Evolutionary conservation across 2,797 vertebrate species (phyloP), one percentile per base, ranked within the genome.

Genomic region (Spinibarbus caldwelli): DNA sequence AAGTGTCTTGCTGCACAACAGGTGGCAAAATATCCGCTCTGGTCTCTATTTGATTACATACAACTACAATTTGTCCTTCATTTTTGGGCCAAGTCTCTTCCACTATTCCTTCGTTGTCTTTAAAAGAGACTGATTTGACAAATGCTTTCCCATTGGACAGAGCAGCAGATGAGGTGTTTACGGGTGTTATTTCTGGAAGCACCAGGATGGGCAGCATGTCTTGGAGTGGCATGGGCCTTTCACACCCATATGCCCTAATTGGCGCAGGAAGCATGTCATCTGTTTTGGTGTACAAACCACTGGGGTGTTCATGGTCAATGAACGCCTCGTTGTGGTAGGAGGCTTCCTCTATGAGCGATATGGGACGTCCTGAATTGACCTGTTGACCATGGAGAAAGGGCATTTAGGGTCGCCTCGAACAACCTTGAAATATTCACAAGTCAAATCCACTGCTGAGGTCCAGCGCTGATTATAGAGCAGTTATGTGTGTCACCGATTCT

Each of bases 231-330:
- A 15, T 71, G 23, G 75, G 36, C 15, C 52, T 62, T 17, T 85
- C 59, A 64, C 54, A 52, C 12, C 78, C 36, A 2, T 45, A 73
- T 9, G 14, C 49, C 31, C n/a, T 52, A 31, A 67, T 85, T 10
- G 83, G 10, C 1, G 75, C 73, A 29, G 72, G 73, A 29, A 86
- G 85, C 41, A 84, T 77, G 10, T 92, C 93, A 6, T 85, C 87
- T 84, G 57, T 93, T 83, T 90, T 90, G 43, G 90, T 93, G 87
- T 94, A 94, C 38, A 92, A 86, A 59, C 89, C 79, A 17, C 49
- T 70, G 3, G 88, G 80, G 54, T 68, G 64, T 70, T 91, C 88
- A 4, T 83, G 59, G 7, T 90, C 90, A 11, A 84, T 59, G 80
- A 90, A 91, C 7, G 88, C 89, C 86, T 90, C 82, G 19, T 87